Evolutionary conservation across 1,140 invertebrate species (phyloP), one percentile per base, ranked within the genome.

Genomic region (Drosophila lowei): DNA sequence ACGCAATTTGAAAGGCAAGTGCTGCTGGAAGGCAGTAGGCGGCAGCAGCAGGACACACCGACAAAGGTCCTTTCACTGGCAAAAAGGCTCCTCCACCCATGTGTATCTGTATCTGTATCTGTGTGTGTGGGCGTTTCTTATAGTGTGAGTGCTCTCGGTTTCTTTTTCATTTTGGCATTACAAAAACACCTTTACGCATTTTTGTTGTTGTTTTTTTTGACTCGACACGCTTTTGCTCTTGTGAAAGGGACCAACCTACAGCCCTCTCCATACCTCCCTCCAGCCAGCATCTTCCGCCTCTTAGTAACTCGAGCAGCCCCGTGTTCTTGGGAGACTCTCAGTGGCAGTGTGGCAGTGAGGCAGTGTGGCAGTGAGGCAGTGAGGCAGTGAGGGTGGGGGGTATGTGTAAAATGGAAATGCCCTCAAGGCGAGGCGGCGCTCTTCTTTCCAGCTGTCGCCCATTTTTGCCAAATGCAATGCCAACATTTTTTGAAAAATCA

Each of bases 151-250:
- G 43, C 38, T 30, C 11, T 34, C 6, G 13, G 48, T 42, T 25
- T 47, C 48, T 16, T 41, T 38, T 48, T 44, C 43, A 59, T 72
- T 72, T 81, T 77, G 68, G 56, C 72, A 46, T 81, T 81, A 58
- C 72, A 65, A 80, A 86, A 80, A 86, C 81, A 85, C 80, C 77
- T 84, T 84, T 72, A 57, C 80, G 54, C 66, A 70, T 18, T 25
- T 63, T 63, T 25, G 3, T 25, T 25, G 23, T 25, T 25, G 21
- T 63, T 50, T 66, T 78, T 75, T 77, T 68, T 59, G 72, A 52
- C 77, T 47, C 66, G 80, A 84, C 79, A 84, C 62, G 79, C 77
- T 85, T 84, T 84, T 84, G 80, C 79, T 84, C 62, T 85, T 77
- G 59, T 66, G 66, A 58, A 73, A 58, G 53, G 61, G 48, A 46